These are phyloP conservation scores for Pluvialis apricaria DNA, from an alignment of 2,113 vertebrate species.

Conservation along the genomic window DNA sequence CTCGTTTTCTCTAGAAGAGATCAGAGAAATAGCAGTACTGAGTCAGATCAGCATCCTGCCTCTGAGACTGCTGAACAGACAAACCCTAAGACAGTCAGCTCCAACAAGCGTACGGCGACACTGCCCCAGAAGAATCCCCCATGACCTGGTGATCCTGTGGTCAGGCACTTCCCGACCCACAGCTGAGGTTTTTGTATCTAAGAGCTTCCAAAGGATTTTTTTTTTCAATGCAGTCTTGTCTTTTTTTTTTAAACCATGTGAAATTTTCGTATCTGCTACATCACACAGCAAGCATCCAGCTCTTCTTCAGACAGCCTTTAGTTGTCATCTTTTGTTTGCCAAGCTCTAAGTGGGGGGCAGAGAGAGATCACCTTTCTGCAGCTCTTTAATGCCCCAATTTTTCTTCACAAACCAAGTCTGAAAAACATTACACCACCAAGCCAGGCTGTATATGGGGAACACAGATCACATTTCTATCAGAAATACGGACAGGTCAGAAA, in stretches of 20 bases:
- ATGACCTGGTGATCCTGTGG: neutral
- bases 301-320: neutral
- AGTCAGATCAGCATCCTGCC: neutral
- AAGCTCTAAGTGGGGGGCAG: neutral
- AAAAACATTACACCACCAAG: neutral
- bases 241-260: neutral
- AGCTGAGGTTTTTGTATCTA: neutral
- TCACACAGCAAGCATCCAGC: neutral
- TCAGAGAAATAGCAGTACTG: neutral
- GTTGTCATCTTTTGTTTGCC: neutral
- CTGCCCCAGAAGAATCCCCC: neutral
- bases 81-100: neutral
- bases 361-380: neutral
- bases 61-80: neutral
- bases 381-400: neutral
- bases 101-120: accelerated
- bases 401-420: neutral
- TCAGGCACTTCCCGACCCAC: neutral
- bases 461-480: neutral
- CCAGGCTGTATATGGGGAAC: neutral
- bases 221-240: neutral
- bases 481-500: neutral
- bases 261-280: neutral
- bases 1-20: neutral
- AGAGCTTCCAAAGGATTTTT: neutral